Evolutionary conservation across 2,888 invertebrate genomes (phyloP).

Genomic region (Macrophya alboannulata): DNA sequence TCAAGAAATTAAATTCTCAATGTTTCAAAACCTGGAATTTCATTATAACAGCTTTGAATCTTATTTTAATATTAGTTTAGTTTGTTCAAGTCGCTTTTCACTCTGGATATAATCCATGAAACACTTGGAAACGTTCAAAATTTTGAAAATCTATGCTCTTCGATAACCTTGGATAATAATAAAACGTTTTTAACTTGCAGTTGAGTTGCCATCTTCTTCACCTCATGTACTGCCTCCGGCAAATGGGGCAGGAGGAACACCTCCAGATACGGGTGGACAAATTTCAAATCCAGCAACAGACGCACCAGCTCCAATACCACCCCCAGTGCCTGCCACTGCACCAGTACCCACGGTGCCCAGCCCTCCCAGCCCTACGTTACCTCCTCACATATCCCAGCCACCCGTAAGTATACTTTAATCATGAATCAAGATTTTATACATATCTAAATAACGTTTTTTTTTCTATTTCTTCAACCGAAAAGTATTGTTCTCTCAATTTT

Average conservation of each 20-base stretch:
- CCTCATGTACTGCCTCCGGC: slow-evolving; percentile 78
- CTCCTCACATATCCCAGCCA: slow-evolving; percentile 80
- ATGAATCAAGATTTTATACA: background rate
- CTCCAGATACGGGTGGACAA: slow-evolving; percentile 79
- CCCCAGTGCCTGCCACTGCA: slow-evolving; percentile 87
- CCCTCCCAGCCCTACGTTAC: slow-evolving; percentile 83
- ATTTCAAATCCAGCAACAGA: slow-evolving; percentile 82
- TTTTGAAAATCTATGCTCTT: no score
- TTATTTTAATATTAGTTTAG: background rate
- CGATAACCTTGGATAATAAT: background rate
- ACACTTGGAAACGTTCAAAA: background rate
- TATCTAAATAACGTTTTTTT: no score
- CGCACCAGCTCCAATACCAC: slow-evolving; percentile 85
- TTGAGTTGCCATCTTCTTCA: slow-evolving; percentile 80
- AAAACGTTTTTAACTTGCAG: slow-evolving; percentile 67
- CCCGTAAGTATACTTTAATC: slow-evolving; percentile 72
- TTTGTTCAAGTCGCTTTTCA: background rate
- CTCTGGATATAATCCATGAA: background rate
- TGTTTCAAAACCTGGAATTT: background rate
- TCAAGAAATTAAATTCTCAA: background rate
- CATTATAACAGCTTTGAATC: background rate
- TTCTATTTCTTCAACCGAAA: no score
- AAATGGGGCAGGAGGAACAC: slow-evolving; percentile 78
- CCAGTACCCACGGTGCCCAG: slow-evolving; percentile 86
- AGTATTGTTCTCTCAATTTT: no score